Evolutionary conservation across 2,113 vertebrate genomes (phyloP).

Genomic region (Benitochromis conjunctus): DNA sequence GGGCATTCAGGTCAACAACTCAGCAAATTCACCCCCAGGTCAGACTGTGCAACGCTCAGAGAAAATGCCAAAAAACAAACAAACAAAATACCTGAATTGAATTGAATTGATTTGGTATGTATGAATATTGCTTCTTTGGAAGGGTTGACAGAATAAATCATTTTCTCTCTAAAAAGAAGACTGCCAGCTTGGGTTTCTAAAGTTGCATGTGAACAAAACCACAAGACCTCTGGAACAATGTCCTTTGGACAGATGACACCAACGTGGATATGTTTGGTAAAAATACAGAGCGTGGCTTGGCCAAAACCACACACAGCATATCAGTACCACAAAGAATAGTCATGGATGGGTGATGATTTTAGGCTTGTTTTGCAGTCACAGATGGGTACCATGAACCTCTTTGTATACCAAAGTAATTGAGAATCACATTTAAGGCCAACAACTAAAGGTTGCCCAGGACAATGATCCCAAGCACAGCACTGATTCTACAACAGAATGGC

Average conservation of each 20-base stretch:
- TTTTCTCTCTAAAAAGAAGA: accelerated
- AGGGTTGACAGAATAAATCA: not conserved
- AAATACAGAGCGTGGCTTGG: not conserved
- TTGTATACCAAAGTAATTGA: not conserved
- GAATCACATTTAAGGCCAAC: not conserved
- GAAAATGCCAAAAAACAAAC: not conserved
- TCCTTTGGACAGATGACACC: not conserved
- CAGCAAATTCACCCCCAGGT: not conserved
- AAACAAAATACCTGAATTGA: no score
- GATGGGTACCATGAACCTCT: not conserved
- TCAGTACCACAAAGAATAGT: not conserved
- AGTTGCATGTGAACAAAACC: not conserved
- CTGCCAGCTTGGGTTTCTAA: not conserved
- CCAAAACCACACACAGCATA: not conserved
- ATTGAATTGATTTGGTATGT: not conserved
- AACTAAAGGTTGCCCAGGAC: not conserved
- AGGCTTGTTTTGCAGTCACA: not conserved
- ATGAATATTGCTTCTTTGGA: not conserved
- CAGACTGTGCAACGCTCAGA: not conserved
- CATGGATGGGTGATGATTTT: not conserved
- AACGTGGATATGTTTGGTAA: not conserved
- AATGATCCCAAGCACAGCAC: not conserved
- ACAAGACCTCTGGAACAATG: not conserved
- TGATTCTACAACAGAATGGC: not conserved
- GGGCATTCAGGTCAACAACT: no score